phyloP scores from a whole-genome alignment of 2,113 vertebrate genomes.

The Speoplatyrhinus poulsoni region DNA sequence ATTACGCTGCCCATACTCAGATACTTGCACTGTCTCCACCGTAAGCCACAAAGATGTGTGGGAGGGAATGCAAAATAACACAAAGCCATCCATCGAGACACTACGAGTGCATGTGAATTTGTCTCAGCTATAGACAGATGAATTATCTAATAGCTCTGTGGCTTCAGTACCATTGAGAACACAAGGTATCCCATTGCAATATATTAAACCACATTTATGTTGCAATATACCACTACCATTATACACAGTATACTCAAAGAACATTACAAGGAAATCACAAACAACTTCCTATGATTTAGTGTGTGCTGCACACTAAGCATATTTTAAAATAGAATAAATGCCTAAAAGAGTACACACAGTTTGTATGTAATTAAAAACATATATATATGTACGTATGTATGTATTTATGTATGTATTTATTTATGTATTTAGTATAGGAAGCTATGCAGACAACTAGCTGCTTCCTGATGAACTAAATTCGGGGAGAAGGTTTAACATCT shows the following conservation, averaged over 20 bases:
- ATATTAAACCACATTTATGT: too few relatives aligned
- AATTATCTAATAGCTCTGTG: constrained; percentile 39
- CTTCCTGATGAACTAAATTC: constrained; percentile 18
- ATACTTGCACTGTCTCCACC: constrained; percentile 41
- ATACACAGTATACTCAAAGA: not conserved
- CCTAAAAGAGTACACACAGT: too few relatives aligned
- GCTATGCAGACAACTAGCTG: too few relatives aligned
- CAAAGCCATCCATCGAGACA: constrained; percentile 24
- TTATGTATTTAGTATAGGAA: constrained; percentile 28
- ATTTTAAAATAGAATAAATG: too few relatives aligned
- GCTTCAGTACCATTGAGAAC: constrained; percentile 36
- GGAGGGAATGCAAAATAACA: constrained; percentile 20
- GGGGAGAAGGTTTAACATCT: constrained; percentile 49
- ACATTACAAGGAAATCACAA: not conserved
- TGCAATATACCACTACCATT: not conserved
- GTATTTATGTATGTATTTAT: too few relatives aligned
- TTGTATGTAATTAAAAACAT: too few relatives aligned
- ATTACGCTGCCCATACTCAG: constrained; percentile 48
- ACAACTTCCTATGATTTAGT: not conserved
- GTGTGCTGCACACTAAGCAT: not conserved
- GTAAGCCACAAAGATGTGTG: constrained; percentile 22
- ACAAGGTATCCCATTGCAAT: constrained; percentile 20
- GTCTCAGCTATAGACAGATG: constrained; percentile 23
- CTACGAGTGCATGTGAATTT: constrained; percentile 37
- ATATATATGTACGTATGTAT: too few relatives aligned